These are phyloP conservation scores for Netelia inedita DNA, from an alignment of 2,888 invertebrate species.

Conservation along the genomic window DNA sequence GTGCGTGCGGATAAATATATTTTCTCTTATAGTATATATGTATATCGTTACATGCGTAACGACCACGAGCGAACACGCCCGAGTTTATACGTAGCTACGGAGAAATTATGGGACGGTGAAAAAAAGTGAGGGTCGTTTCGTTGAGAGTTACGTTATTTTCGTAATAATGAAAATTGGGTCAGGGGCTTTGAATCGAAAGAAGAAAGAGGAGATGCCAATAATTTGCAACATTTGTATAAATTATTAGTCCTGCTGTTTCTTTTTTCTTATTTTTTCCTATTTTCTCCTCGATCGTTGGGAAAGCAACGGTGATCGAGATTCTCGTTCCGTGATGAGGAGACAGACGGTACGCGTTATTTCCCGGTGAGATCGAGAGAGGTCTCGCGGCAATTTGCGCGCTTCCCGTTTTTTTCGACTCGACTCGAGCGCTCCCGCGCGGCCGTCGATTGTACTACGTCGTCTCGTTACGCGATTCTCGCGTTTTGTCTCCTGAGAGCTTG, in stretches of 20 bases:
- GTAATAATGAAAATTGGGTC: conserved; percentile 46
- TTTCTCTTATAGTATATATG: conserved; percentile 43
- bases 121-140: conserved; percentile 18
- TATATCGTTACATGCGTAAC: conserved; percentile 4
- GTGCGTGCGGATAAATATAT: conserved; percentile 67
- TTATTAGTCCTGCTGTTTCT: no score
- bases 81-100: conserved; percentile 29
- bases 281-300: background rate
- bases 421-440: conserved; percentile 16
- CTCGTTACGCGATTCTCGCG: conserved; percentile 19
- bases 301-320: background rate
- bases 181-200: conserved; percentile 1
- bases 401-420: conserved; percentile 41
- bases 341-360: background rate
- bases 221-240: background rate
- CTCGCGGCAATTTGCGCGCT: conserved; percentile 32
- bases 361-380: background rate
- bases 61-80: conserved; percentile 56
- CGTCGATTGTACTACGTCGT: conserved; percentile 33
- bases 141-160: conserved; percentile 46
- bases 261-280: background rate
- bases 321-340: background rate
- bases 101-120: background rate
- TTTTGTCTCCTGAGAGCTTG: conserved; percentile 14
- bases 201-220: no score